phyloP scores from a whole-genome alignment of 2,888 invertebrate genomes.

The Hydrotaea cyrtoneurina region DNA sequence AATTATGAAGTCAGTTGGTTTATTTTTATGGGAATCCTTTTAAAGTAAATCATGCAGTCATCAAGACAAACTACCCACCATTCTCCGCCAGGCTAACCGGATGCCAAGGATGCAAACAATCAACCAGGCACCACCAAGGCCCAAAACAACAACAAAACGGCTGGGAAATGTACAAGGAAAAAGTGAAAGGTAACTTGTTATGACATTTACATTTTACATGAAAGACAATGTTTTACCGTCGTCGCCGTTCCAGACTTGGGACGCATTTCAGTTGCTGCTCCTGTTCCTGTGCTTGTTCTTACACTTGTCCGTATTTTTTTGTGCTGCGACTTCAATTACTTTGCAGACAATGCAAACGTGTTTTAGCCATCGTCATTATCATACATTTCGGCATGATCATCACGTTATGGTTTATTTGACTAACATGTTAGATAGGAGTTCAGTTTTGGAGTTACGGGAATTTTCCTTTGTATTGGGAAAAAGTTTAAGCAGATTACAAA shows the following conservation, averaged over 20 bases:
- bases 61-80: too few species aligned
- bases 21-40: slow-evolving; percentile 19
- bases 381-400: neutral
- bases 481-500: too few species aligned
- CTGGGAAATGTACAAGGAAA: neutral
- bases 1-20: slow-evolving; percentile 6
- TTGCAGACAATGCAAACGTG: slow-evolving; percentile 65
- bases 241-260: slow-evolving; percentile 49
- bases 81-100: slow-evolving; percentile 4
- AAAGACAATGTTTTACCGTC: slow-evolving; percentile 51
- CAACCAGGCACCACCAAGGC: slow-evolving; percentile 33
- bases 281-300: slow-evolving; percentile 26
- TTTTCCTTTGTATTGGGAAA: too few species aligned
- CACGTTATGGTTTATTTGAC: neutral
- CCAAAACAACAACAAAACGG: slow-evolving; percentile 23
- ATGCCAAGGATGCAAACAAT: slow-evolving; percentile 55
- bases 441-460: neutral
- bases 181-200: slow-evolving; percentile 68
- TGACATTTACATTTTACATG: slow-evolving; percentile 67
- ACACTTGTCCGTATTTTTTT: slow-evolving; percentile 24
- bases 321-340: slow-evolving; percentile 56
- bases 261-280: slow-evolving; percentile 29
- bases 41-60: slow-evolving; percentile 20
- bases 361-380: slow-evolving; percentile 48
- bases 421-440: neutral